Base-by-base conservation (phyloP, 2,797 vertebrate genomes). In the Neosilurus hyrtlii region DNA sequence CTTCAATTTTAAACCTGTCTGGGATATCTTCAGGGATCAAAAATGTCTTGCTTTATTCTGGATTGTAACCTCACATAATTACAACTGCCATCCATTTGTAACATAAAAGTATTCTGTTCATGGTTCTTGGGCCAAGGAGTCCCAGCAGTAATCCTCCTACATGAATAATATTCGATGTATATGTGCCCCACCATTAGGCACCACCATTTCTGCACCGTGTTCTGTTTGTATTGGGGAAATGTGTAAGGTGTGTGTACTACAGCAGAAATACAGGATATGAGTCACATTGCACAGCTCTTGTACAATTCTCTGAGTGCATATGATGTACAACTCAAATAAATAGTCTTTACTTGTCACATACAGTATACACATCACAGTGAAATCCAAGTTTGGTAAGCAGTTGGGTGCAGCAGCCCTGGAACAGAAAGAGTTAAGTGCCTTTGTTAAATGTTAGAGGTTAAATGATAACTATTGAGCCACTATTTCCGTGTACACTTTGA, bases 1-100 rank as follows among this genome's bases (percentile, higher is more conserved):
- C 75, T 79, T 70, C 26, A 52, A 49, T 79, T 18, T 61, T 37
- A 71, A 59, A 54, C 43, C 30, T 24, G 22, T 72, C 67, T 72
- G 54, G 56, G 43, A 56, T 37, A 54, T 72, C 20, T 43, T 43
- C 43, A 1, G 43, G 4, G 43, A 43, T 4, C 16, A 20, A 2
- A 78, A 26, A 26, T 49, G 14, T 16, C 54, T 26, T 14, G 0
- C 35, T 11, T 76, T 15, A 61, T 37, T 24, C 37, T 24, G 35
- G 22, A 62, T 9, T n/a, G 35, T 26, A 65, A 63, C 15, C 9
- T 26, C 15, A 51, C 26, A 4, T 63, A 49, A 51, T 51, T 43
- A 4, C 22, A 77, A 24, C 57, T 35, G 18, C 11, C 3, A 56
- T 30, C 14, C 56, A 4, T 56, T 54, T 11, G 1, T 77, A 57